phyloP scores from a whole-genome alignment of 2,888 invertebrate genomes.

The Crioceris asparagi region DNA sequence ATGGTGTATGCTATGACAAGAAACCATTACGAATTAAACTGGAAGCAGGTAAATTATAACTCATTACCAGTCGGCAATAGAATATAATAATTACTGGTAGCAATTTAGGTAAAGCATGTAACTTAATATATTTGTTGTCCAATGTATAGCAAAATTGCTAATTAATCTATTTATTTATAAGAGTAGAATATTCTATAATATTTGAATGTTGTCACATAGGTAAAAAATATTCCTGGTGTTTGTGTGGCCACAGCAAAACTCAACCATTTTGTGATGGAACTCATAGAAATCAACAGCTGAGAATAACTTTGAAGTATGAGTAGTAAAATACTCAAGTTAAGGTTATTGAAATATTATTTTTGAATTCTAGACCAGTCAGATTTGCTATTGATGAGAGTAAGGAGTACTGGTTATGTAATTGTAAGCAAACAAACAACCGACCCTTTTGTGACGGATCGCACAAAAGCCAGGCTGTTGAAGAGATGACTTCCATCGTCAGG shows the following conservation, averaged over 20 bases:
- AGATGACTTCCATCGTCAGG: conserved; percentile 34
- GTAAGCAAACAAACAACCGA: conserved; percentile 86
- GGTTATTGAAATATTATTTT: conserved; percentile 2
- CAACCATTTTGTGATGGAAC: conserved; percentile 95
- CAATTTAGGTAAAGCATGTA: too few species aligned
- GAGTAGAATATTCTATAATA: neutral
- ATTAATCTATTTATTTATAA: neutral
- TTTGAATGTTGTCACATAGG: conserved; percentile 38
- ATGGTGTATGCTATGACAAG: conserved; percentile 75
- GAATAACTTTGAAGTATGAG: conserved; percentile 56
- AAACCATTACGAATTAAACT: conserved; percentile 75
- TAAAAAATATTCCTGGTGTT: conserved; percentile 83
- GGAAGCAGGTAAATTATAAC: conserved; percentile 45
- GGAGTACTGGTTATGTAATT: conserved; percentile 95
- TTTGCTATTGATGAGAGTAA: conserved; percentile 80
- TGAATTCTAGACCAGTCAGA: conserved; percentile 54
- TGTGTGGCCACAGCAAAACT: conserved; percentile 82
- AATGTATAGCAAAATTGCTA: too few species aligned
- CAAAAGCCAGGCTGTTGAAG: conserved; percentile 58
- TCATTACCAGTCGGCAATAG: neutral
- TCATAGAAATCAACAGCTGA: conserved; percentile 65
- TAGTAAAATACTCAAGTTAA: conserved; percentile 1
- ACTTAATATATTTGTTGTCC: too few species aligned
- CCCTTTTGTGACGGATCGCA: conserved; percentile 98
- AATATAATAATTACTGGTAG: neutral